Evolutionary conservation across 1,140 invertebrate genomes (phyloP).

Genomic region (Drosophila hydei): DNA sequence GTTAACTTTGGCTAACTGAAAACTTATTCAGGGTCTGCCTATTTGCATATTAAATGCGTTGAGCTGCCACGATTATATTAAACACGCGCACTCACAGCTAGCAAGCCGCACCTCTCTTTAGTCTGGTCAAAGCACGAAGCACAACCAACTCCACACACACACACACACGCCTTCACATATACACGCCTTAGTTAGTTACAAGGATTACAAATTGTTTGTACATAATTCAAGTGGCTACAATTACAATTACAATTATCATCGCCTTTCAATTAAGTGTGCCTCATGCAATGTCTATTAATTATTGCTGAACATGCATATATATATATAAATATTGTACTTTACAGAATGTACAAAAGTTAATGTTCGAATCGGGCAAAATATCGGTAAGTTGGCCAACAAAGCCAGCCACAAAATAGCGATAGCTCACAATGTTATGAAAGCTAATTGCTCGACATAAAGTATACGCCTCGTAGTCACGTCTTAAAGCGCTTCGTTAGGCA

Average conservation of each 20-base stretch:
- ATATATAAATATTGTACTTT: constrained; percentile 56
- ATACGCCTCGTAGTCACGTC: constrained; percentile 24
- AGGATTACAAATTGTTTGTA: constrained; percentile 59
- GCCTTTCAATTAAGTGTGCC: constrained; percentile 41
- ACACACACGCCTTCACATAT: neutral
- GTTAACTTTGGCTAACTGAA: constrained; percentile 1
- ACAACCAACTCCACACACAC: constrained; percentile 1
- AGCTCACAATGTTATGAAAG: constrained; percentile 24
- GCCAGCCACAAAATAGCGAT: constrained; percentile 8
- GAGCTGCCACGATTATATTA: neutral
- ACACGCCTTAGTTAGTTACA: constrained; percentile 41
- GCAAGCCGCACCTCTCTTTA: constrained; percentile 20
- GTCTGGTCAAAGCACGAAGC: constrained; percentile 15
- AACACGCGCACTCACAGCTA: constrained; percentile 11
- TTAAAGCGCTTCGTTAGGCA: constrained; percentile 23
- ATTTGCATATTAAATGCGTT: constrained; percentile 29
- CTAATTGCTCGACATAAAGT: constrained; percentile 24
- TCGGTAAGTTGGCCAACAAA: constrained; percentile 74
- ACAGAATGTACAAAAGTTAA: constrained; percentile 84
- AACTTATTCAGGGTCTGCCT: constrained; percentile 7
- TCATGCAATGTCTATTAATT: constrained; percentile 52
- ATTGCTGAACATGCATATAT: constrained; percentile 57
- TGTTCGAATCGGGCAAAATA: constrained; percentile 83
- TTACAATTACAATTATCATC: constrained; percentile 22
- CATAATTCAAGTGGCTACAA: constrained; percentile 38